Conservation (phyloP, 2,113 vertebrate genomes). For the Scomber japonicus region DNA sequence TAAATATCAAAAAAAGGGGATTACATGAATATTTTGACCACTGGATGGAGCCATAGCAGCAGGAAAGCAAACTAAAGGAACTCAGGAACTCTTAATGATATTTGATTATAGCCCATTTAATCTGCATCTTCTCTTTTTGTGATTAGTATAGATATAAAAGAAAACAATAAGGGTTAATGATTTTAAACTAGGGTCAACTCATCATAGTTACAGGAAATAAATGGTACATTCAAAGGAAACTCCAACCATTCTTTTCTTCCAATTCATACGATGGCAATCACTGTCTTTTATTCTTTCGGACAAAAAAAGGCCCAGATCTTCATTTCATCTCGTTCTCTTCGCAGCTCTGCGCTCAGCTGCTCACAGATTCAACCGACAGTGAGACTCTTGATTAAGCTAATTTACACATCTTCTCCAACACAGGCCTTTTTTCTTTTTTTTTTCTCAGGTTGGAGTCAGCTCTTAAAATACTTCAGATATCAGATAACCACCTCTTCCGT, state of each 20-base stretch:
- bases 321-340: background rate
- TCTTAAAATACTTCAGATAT: constrained; percentile 16
- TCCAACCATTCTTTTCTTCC: background rate
- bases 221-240: background rate
- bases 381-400: constrained; percentile 25
- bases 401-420: constrained; percentile 36
- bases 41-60: constrained; percentile 41
- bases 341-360: constrained; percentile 29
- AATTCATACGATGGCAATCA: background rate
- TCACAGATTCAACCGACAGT: constrained; percentile 1
- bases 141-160: background rate
- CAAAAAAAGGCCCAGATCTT: constrained; percentile 34
- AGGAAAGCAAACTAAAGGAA: background rate
- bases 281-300: constrained; percentile 10
- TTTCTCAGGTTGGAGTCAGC: background rate
- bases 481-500: background rate
- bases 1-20: too few relatives aligned
- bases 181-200: background rate
- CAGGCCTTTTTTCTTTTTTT: background rate
- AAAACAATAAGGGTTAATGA: background rate
- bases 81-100: too few relatives aligned
- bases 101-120: background rate
- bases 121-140: background rate
- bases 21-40: constrained; percentile 24
- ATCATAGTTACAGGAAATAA: background rate